Base-by-base conservation (phyloP, 30 jellyfish, hydroid and myxozoan species). In the Nemopilema nomurai region DNA sequence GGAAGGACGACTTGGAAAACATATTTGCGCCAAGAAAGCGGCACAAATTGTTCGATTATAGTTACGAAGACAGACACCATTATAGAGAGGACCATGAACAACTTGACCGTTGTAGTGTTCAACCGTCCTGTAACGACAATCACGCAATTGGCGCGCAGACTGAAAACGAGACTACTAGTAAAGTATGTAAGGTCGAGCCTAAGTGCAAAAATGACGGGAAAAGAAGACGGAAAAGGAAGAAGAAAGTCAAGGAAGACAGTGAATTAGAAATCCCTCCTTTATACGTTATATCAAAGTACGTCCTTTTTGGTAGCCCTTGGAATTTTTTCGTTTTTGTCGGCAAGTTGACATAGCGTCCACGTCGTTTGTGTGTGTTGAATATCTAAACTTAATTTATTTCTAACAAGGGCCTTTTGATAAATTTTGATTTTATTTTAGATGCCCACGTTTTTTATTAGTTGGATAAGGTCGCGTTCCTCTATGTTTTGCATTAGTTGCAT, bases 271-370 rank as follows among this genome's bases (percentile, higher is more conserved):
- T 73, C 20, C 83, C 83, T 31, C 83, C 83, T 1, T 31, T 73
- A 4, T 73, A 73, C 24, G 83, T 73, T 8, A 73, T 73, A 31
- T 67, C 51, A n/a, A 73, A 73, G 83, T 73, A 73, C 25, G 83
- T 41, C 6, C 57, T 13, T 41, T 41, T 6, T 3, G 9, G 13
- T 41, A 41, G 57, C 13, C 57, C 13, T 41, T 41, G 57, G 57
- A 3, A 41, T 6, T 3, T 41, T 41, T 41, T 41, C n/a, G n/a
- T n/a, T 6, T 41, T 41, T 13, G 57, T 41, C 57, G 57, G 57
- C 57, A 41, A 3, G 13, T 41, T 41, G n/a, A n/a, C n/a, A n/a
- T n/a, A n/a, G n/a, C n/a, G n/a, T n/a, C n/a, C n/a, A n/a, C n/a
- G n/a, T n/a, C n/a, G n/a, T n/a, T n/a, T n/a, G n/a, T n/a, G n/a